Conservation (phyloP, 1,140 invertebrate genomes). For the Drosophila asahinai region DNA sequence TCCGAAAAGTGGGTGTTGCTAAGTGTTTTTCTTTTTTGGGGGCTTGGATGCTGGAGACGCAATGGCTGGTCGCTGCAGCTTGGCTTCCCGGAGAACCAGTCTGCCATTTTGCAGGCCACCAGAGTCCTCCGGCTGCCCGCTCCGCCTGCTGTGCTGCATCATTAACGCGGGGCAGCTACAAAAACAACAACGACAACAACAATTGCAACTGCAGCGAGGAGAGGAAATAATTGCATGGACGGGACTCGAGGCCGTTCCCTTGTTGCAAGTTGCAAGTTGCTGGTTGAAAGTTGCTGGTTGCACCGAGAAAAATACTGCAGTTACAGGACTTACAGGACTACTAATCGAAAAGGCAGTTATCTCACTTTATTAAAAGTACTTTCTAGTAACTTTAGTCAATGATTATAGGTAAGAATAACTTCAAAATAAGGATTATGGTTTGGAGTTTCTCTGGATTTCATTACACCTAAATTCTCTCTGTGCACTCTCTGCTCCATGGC, state of each 20-base stretch:
- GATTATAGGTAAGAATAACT: neutral
- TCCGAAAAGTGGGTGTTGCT: constrained; percentile 82
- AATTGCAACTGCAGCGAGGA: constrained; percentile 62
- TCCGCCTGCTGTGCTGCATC: constrained; percentile 65
- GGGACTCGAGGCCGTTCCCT: constrained; percentile 68
- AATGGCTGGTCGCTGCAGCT: constrained; percentile 60
- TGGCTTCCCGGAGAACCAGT: constrained; percentile 58
- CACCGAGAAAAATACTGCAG: neutral
- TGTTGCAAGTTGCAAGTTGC: constrained; percentile 45
- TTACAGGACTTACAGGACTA: too few relatives aligned
- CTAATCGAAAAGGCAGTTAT: too few relatives aligned
- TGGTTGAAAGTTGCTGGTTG: constrained; percentile 8
- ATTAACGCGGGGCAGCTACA: constrained; percentile 65
- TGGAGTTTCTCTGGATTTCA: too few relatives aligned
- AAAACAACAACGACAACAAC: constrained; percentile 27
- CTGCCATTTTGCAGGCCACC: constrained; percentile 75
- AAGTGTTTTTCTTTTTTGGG: constrained; percentile 60
- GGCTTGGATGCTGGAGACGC: constrained; percentile 70
- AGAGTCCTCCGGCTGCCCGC: constrained; percentile 24
- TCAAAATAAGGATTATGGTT: too few relatives aligned
- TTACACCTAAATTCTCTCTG: neutral
- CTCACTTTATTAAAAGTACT: too few relatives aligned
- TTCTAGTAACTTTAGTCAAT: too few relatives aligned
- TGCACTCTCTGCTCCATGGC: constrained; percentile 19
- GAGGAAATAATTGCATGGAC: constrained; percentile 76